These are phyloP conservation scores for Diorhabda elongata DNA, from an alignment of 1,140 invertebrate genomes.

Conservation along the genomic window DNA sequence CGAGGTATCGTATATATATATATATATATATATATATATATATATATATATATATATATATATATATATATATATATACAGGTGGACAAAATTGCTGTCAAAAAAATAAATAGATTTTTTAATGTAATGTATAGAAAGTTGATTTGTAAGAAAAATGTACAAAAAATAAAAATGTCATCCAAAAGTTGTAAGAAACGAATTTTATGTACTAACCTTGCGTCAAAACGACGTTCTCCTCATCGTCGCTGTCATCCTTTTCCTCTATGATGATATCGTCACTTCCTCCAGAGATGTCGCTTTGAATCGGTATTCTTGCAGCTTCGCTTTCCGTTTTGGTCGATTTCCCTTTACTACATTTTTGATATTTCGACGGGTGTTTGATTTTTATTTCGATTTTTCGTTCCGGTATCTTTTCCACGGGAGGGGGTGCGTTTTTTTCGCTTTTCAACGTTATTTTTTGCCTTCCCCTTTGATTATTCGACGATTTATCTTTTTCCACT, in stretches of 20 bases:
- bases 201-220: slow-evolving; percentile 8
- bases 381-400: slow-evolving; percentile 44
- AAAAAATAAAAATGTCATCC: neutral
- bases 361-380: slow-evolving; percentile 41
- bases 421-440: slow-evolving; percentile 26
- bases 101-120: too few relatives aligned
- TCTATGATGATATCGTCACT: slow-evolving; percentile 16
- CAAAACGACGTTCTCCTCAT: slow-evolving; percentile 31
- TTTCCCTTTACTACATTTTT: slow-evolving; percentile 25
- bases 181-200: slow-evolving; percentile 8
- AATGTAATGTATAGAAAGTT: too few relatives aligned
- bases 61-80: too few relatives aligned
- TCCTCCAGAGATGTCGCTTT: slow-evolving; percentile 14
- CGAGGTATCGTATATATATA: too few relatives aligned
- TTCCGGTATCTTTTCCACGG: slow-evolving; percentile 24
- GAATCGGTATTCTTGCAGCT: neutral
- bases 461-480: neutral
- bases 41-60: too few relatives aligned
- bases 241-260: slow-evolving; percentile 31
- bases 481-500: slow-evolving; percentile 5
- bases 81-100: too few relatives aligned
- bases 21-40: too few relatives aligned
- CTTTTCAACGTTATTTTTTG: slow-evolving; percentile 17
- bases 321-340: neutral
- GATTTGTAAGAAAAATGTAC: too few relatives aligned